These are phyloP conservation scores for Octodonta nipae DNA, from an alignment of 2,888 invertebrate species.

Conservation along the genomic window DNA sequence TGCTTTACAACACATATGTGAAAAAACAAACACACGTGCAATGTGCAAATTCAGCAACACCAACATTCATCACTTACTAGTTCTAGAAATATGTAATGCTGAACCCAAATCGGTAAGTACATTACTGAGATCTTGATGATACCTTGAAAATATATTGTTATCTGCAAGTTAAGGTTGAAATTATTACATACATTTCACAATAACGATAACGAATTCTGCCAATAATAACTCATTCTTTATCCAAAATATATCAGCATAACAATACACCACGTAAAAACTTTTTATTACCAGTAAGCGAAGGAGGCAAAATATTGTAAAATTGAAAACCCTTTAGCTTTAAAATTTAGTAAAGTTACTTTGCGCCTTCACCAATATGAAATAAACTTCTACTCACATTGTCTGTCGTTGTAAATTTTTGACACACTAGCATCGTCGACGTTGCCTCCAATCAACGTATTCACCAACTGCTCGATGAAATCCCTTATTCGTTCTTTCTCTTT, in stretches of 20 bases:
- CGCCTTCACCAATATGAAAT: conserved; percentile 28
- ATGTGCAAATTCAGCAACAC: conserved; percentile 7
- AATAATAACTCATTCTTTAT: too few species aligned
- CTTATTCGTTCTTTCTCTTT: conserved; percentile 54
- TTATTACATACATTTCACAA: too few species aligned
- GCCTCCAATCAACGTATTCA: conserved; percentile 60
- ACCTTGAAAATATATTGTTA: conserved; percentile 46
- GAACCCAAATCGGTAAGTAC: conserved; percentile 49
- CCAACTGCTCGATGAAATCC: conserved; percentile 64
- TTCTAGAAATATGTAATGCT: conserved; percentile 52
- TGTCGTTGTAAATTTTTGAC: conserved; percentile 55
- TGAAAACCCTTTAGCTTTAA: too few species aligned
- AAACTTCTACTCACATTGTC: conserved; percentile 56
- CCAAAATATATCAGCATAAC: too few species aligned
- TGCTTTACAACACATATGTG: too few species aligned
- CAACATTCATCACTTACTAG: conserved; percentile 56
- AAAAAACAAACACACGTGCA: too few species aligned
- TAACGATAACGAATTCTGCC: too few species aligned
- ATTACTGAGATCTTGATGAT: conserved; percentile 47
- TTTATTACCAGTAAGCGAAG: too few species aligned
- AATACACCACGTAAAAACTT: too few species aligned
- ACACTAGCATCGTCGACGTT: conserved; percentile 61
- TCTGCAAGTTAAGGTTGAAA: conserved; percentile 33
- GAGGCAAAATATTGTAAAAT: too few species aligned
- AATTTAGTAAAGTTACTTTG: too few species aligned